phyloP scores from a whole-genome alignment of 2,797 vertebrate species.

The Glyptemys insculpta region DNA sequence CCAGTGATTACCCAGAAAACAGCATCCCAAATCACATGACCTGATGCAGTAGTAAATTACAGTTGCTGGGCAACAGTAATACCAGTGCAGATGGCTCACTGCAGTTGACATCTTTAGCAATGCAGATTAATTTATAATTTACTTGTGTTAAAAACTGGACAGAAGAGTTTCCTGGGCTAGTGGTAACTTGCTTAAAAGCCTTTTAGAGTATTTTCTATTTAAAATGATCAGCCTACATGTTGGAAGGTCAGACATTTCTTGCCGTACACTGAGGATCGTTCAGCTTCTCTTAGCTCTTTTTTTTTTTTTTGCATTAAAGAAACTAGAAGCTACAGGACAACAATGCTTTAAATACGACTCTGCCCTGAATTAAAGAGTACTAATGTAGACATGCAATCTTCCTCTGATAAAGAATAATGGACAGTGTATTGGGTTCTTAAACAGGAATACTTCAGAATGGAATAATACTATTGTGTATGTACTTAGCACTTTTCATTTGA shows the following conservation, averaged over 20 bases:
- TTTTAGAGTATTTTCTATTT: background rate
- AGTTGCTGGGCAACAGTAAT: constrained; percentile 79
- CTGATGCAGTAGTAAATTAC: constrained; percentile 76
- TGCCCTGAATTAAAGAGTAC: constrained; percentile 1
- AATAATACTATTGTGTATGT: background rate
- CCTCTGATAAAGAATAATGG: background rate
- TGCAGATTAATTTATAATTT: constrained; percentile 81
- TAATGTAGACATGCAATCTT: background rate
- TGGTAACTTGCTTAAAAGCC: constrained; percentile 20
- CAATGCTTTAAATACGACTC: background rate
- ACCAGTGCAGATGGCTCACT: constrained; percentile 70
- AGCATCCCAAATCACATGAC: constrained; percentile 63
- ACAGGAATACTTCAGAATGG: constrained; percentile 16
- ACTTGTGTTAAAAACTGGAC: constrained; percentile 71
- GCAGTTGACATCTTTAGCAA: constrained; percentile 78
- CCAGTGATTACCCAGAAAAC: constrained; percentile 55
- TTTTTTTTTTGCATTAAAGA: background rate
- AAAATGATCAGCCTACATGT: background rate
- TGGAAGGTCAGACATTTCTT: background rate
- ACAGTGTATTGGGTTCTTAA: background rate
- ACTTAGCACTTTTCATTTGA: background rate
- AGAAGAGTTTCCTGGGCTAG: constrained; percentile 24
- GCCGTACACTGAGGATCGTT: background rate
- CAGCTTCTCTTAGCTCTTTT: background rate
- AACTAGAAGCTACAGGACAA: background rate